Conservation (phyloP, 1,140 invertebrate genomes). For the Platyura marginata region DNA sequence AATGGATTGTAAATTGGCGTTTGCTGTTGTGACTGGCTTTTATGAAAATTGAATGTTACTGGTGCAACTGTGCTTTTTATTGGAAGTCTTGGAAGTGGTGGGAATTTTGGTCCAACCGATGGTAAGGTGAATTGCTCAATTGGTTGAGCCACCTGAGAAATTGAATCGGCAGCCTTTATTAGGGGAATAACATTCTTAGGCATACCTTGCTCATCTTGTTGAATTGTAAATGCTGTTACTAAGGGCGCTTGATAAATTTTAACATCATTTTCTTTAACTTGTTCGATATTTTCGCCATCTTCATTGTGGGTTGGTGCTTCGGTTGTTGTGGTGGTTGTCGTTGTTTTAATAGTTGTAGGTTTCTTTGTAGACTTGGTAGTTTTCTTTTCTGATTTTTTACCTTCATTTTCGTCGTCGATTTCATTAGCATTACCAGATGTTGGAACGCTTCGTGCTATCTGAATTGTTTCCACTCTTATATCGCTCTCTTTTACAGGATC, state of each 20-base stretch:
- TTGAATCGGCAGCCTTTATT: slow-evolving; percentile 15
- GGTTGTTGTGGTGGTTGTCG: slow-evolving; percentile 33
- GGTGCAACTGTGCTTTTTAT: neutral
- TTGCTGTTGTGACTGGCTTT: slow-evolving; percentile 11
- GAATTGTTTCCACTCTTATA: slow-evolving; percentile 4
- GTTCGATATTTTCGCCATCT: slow-evolving; percentile 41
- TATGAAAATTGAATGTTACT: slow-evolving; percentile 11
- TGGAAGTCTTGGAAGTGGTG: slow-evolving; percentile 7
- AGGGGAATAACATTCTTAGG: slow-evolving; percentile 59
- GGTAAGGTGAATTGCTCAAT: slow-evolving; percentile 3
- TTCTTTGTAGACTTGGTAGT: slow-evolving; percentile 14
- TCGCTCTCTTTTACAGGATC: slow-evolving; percentile 5
- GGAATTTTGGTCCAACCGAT: slow-evolving; percentile 5
- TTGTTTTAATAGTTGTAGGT: slow-evolving; percentile 21
- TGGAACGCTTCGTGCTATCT: slow-evolving; percentile 6
- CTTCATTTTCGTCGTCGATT: slow-evolving; percentile 13
- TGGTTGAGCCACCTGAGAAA: slow-evolving; percentile 1
- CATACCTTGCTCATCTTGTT: slow-evolving; percentile 53
- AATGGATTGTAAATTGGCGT: slow-evolving; percentile 21
- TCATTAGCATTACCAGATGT: slow-evolving; percentile 16
- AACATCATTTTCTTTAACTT: slow-evolving; percentile 46
- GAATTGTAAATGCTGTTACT: slow-evolving; percentile 64
- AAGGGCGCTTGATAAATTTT: slow-evolving; percentile 62
- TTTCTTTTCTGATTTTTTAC: slow-evolving; percentile 12
- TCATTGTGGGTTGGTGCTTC: slow-evolving; percentile 37